Percentiles rank a stretch among this genome's conserved stretches.
These are phyloP conservation scores for Chelonia mydas DNA, from an alignment of 2,797 vertebrate genomes.

Conservation along the genomic window DNA sequence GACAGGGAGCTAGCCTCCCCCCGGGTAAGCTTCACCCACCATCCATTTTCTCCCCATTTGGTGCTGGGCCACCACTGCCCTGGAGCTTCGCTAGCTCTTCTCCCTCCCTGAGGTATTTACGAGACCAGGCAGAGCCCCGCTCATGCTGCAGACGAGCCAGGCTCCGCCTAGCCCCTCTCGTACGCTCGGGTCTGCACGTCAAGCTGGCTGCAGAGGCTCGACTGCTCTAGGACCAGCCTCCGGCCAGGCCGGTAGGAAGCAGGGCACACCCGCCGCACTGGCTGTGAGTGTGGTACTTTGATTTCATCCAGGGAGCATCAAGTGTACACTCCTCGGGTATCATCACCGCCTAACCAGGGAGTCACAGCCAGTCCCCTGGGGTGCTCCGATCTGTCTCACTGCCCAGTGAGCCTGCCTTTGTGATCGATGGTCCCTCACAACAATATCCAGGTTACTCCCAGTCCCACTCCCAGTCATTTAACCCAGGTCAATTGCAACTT, in stretches of 20 bases:
- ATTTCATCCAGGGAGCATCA: background rate
- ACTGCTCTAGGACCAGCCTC: background rate
- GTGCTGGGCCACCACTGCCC: too few species aligned
- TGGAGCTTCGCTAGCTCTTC: background rate
- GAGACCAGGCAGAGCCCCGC: too few species aligned
- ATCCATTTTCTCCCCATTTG: background rate
- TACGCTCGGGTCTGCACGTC: accelerated
- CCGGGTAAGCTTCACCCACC: too few species aligned
- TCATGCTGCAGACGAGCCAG: background rate
- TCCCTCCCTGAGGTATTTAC: background rate
- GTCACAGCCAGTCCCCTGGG: too few species aligned
- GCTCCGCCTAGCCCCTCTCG: background rate
- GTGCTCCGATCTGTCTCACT: background rate
- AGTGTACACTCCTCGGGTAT: too few species aligned
- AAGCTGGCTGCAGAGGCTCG: background rate
- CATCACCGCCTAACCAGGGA: too few species aligned
- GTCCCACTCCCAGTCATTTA: too few species aligned
- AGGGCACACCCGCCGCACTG: background rate
- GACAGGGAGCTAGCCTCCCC: too few species aligned
- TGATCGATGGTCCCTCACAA: background rate
- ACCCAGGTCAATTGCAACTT: too few species aligned
- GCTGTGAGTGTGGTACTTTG: too few species aligned
- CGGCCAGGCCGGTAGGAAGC: background rate
- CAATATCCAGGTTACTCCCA: background rate
- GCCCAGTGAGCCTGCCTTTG: background rate